phyloP scores from a whole-genome alignment of 2,113 vertebrate species.

The Eulemur macaco region DNA sequence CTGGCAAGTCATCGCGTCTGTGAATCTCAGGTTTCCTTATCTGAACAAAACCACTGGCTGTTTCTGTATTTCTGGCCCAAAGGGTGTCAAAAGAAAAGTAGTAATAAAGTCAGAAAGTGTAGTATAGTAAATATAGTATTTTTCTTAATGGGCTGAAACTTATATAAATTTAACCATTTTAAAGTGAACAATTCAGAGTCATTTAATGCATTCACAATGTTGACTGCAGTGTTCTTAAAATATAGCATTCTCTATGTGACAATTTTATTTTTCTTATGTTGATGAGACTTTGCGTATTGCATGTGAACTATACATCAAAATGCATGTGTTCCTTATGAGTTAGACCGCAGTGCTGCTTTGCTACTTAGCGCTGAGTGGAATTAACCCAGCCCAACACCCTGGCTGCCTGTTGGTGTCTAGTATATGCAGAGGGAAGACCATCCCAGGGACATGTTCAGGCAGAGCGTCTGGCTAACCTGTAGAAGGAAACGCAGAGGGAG shows the following conservation, averaged over 20 bases:
- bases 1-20: neutral
- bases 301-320: neutral
- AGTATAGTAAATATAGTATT: neutral
- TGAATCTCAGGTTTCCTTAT: neutral
- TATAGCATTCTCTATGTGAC: neutral
- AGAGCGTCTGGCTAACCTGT: neutral
- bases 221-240: neutral
- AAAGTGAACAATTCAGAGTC: neutral
- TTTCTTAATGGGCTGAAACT: neutral
- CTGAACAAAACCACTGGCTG: neutral
- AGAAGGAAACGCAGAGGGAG: neutral
- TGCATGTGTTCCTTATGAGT: neutral
- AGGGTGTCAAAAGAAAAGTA: neutral
- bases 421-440: neutral
- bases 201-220: neutral
- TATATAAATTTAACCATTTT: neutral
- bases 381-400: neutral
- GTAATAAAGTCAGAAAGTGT: neutral
- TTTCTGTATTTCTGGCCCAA: neutral
- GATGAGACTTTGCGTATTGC: neutral
- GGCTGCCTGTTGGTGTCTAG: neutral
- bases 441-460: neutral
- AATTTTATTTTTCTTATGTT: neutral
- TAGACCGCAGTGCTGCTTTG: neutral
- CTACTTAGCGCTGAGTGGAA: neutral